Evolutionary conservation across 2,888 invertebrate species (phyloP).

Genomic region (Eudasyphora cyanicolor): DNA sequence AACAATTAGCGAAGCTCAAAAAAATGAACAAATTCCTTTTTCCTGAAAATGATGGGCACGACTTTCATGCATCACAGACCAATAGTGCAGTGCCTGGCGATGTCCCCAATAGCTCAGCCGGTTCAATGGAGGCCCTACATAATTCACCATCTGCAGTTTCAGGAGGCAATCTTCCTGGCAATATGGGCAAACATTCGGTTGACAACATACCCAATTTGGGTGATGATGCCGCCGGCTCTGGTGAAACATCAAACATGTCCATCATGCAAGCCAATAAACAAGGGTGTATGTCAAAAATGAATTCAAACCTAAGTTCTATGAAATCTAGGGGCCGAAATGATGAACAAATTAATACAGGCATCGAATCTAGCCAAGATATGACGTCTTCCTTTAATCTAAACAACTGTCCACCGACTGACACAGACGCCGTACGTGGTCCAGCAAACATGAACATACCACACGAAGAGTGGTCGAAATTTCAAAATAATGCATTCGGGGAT

Average conservation of each 20-base stretch:
- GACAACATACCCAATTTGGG: conserved; percentile 60
- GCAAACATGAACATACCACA: conserved; percentile 81
- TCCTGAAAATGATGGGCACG: conserved; percentile 84
- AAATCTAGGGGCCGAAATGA: conserved; percentile 61
- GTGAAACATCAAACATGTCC: conserved; percentile 30
- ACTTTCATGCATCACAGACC: conserved; percentile 51
- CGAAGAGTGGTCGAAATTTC: conserved; percentile 95
- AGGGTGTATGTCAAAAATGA: conserved; percentile 52
- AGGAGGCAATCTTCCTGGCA: conserved; percentile 68
- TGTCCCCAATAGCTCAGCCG: conserved; percentile 42
- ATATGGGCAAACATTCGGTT: conserved; percentile 24
- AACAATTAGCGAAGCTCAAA: conserved; percentile 91
- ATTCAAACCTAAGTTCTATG: conserved; percentile 60
- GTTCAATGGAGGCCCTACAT: conserved; percentile 34
- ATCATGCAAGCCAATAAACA: conserved; percentile 64
- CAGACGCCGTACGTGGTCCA: conserved; percentile 47
- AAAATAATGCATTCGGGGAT: conserved; percentile 91
- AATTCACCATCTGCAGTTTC: conserved; percentile 64
- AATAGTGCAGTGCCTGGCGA: conserved; percentile 64
- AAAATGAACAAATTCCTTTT: conserved; percentile 97
- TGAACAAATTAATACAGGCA: conserved; percentile 35
- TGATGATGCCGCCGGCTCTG: conserved; percentile 67
- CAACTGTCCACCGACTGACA: conserved; percentile 56
- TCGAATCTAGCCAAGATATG: conserved; percentile 65
- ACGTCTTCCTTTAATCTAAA: conserved; percentile 59